phyloP scores from a whole-genome alignment of 92 coral and sea anemone species.

The Actinernus sp. region DNA sequence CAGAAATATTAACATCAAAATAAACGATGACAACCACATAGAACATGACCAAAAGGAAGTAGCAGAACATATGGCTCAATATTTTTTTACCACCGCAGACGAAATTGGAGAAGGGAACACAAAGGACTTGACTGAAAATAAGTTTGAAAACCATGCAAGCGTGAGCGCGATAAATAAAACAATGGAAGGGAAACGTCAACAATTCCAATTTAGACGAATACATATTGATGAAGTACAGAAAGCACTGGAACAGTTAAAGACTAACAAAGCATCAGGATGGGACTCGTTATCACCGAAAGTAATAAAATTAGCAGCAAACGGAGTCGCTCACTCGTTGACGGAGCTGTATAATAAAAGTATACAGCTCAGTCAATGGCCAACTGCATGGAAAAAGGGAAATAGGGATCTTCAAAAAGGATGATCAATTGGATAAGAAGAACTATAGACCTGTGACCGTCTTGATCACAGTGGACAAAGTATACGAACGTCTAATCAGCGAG shows the following conservation, averaged over 20 bases:
- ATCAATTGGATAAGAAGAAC: slow-evolving; percentile 19
- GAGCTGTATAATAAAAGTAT: slow-evolving; percentile 13
- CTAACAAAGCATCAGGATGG: slow-evolving; percentile 26
- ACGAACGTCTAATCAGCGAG: slow-evolving; percentile 5
- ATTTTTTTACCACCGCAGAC: slow-evolving; percentile 30
- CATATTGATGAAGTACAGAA: slow-evolving; percentile 10
- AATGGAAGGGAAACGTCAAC: slow-evolving; percentile 9
- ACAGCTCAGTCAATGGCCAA: slow-evolving; percentile 29
- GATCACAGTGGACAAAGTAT: slow-evolving; percentile 20
- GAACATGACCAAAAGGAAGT: slow-evolving; percentile 25
- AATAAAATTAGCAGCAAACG: slow-evolving; percentile 24
- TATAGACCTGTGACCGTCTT: slow-evolving; percentile 38
- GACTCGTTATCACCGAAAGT: slow-evolving; percentile 20
- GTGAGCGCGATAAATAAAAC: slow-evolving; percentile 8
- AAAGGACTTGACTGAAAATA: background rate
- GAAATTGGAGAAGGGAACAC: slow-evolving; percentile 17
- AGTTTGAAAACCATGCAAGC: slow-evolving; percentile 17
- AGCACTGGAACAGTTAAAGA: slow-evolving; percentile 23
- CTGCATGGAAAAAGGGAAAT: slow-evolving; percentile 57
- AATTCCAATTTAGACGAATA: slow-evolving; percentile 6
- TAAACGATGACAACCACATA: slow-evolving; percentile 19
- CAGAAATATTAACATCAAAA: slow-evolving; percentile 5
- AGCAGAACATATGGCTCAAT: slow-evolving; percentile 17
- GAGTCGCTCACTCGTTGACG: slow-evolving; percentile 31
- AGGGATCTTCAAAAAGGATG: slow-evolving; percentile 43